Evolutionary conservation across 2,113 vertebrate genomes (phyloP), one percentile per base, ranked within the genome.

Genomic region (Actenoides lindsayi): DNA sequence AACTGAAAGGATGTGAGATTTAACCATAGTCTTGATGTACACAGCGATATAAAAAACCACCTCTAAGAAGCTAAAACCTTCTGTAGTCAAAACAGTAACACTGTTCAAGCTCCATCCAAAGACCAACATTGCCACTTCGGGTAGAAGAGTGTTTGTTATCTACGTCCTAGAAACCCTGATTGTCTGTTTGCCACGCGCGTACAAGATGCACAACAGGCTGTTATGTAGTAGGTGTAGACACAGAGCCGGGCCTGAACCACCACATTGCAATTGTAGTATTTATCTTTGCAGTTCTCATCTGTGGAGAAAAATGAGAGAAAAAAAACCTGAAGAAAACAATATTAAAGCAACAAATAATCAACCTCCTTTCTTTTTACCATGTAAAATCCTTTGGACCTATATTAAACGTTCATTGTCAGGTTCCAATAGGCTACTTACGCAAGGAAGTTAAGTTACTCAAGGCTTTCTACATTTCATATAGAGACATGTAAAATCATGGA

Each of bases 221-320:
- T 98, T 97, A 99, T 98, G 98, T 99, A 99, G 77, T 99, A 99
- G 90, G 98, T 98, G 84, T 99, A 99, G 87, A 99, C 99, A 5
- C 99, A 99, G 39, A 99, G 99, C 23, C 99, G 98, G 12, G 99
- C 99, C 97, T 99, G 99, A 21, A 99, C 99, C 96, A 99, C 99
- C 97, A 99, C 99, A 0, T 99, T 99, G 98, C 99, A 99, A 96
- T 99, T 99, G 97, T 98, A 99, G 97, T 99, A 99, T 90, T 99
- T 99, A 90, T 99, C 99, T 96, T 98, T 98, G 98, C 99, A 99
- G 95, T 99, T 99, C 79, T 99, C 99, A 89, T 99, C 99, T 99
- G 98, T 1, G 11, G 82, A 89, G 68, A 79, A 42, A 96, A 63
- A 39, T 50, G 21, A 73, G 12, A 89, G 86, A 59, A 24, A 54